Evolutionary conservation across 2,113 vertebrate genomes (phyloP).

Genomic region (Daubentonia madagascariensis): DNA sequence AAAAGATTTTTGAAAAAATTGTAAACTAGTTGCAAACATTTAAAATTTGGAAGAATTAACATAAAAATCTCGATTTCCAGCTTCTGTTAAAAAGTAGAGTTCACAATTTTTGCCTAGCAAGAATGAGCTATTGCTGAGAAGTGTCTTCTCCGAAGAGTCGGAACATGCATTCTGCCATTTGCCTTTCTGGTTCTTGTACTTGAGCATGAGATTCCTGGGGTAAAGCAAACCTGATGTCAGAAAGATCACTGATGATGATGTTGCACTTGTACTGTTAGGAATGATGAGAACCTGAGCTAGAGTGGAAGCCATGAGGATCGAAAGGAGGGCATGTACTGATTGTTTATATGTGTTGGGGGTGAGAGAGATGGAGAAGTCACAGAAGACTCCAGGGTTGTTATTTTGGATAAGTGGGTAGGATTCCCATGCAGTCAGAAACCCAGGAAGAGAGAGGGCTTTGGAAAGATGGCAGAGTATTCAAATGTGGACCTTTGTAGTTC

Average conservation of each 20-base stretch:
- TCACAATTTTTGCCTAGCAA: not conserved
- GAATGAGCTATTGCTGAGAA: not conserved
- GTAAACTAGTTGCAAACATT: not conserved
- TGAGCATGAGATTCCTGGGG: not conserved
- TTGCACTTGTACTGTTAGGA: not conserved
- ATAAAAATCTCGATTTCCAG: not conserved
- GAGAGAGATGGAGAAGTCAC: not conserved
- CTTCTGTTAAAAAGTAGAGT: not conserved
- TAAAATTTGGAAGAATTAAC: not conserved
- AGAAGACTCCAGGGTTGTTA: not conserved
- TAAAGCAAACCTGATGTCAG: not conserved
- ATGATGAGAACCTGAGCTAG: not conserved
- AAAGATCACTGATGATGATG: not conserved
- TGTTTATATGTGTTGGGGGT: not conserved
- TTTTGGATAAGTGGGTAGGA: not conserved
- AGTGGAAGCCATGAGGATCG: not conserved
- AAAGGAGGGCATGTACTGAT: not conserved
- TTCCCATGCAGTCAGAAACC: not conserved
- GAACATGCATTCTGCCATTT: not conserved
- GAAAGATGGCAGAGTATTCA: not conserved
- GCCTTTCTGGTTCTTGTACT: not conserved
- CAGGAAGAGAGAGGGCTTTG: not conserved
- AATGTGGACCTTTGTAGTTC: not conserved
- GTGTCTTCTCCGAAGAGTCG: not conserved
- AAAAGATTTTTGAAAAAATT: not conserved